These are phyloP conservation scores for Hoplias malabaricus DNA, from an alignment of 2,113 vertebrate genomes.

Conservation along the genomic window DNA sequence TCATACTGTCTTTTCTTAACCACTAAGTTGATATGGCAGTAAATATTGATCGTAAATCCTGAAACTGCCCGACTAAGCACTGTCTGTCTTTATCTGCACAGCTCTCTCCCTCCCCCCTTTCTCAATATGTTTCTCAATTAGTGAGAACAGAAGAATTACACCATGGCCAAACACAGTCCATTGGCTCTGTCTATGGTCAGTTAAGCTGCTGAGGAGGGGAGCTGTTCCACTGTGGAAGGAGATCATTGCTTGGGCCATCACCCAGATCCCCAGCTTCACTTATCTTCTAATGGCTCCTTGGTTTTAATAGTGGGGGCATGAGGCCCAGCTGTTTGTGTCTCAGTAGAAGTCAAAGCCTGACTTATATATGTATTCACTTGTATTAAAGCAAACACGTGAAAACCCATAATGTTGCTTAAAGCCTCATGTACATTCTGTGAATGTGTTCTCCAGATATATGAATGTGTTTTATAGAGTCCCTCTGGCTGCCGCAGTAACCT, in stretches of 20 bases:
- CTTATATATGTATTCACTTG: no score
- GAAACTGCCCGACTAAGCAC: no score
- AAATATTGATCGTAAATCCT: not conserved
- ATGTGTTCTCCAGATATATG: no score
- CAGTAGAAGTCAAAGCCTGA: not conserved
- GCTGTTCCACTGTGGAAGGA: not conserved
- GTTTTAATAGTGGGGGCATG: not conserved
- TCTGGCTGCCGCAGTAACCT: no score
- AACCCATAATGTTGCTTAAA: no score
- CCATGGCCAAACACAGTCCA: conserved; percentile 23
- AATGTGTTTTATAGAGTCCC: no score
- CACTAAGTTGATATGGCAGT: not conserved
- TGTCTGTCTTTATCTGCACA: not conserved
- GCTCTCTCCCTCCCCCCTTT: not conserved
- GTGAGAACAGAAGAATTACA: conserved; percentile 5
- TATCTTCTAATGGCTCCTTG: conserved; percentile 10
- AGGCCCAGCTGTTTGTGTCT: not conserved
- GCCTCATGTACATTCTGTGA: no score
- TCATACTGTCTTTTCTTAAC: not conserved
- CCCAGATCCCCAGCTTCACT: not conserved
- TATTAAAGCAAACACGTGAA: no score
- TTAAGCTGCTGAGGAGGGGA: conserved; percentile 25
- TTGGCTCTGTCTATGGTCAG: conserved; percentile 16
- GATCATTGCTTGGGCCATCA: conserved; percentile 1
- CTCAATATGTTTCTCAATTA: conserved; percentile 21